phyloP scores from a whole-genome alignment of 1,140 invertebrate species.

The Leucophenga varia region DNA sequence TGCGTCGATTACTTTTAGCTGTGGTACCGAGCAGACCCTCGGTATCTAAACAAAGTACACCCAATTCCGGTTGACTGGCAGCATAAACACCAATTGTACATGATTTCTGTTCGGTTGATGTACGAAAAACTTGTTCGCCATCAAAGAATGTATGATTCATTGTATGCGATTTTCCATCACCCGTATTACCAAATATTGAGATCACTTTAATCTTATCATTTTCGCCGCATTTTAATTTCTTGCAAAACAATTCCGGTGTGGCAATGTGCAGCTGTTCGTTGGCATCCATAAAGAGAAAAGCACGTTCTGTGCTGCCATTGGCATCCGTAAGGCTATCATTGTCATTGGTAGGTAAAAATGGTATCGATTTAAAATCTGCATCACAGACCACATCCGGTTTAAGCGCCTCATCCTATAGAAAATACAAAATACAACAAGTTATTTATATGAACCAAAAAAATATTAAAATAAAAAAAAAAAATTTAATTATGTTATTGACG shows the following conservation, averaged over 20 bases:
- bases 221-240: conserved; percentile 57
- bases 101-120: conserved; percentile 70
- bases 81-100: conserved; percentile 83
- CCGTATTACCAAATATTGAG: conserved; percentile 85
- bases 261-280: conserved; percentile 61
- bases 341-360: conserved; percentile 24
- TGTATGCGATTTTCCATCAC: conserved; percentile 83
- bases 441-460: conserved; percentile 4
- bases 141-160: conserved; percentile 80
- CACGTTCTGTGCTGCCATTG: conserved; percentile 13
- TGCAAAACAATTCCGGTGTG: conserved; percentile 59
- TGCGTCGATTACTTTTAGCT: conserved; percentile 69
- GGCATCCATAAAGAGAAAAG: conserved; percentile 62
- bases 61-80: conserved; percentile 67
- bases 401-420: conserved; percentile 32
- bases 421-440: neutral
- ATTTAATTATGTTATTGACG: neutral
- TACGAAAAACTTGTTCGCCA: conserved; percentile 73
- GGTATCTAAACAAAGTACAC: conserved; percentile 77
- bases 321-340: conserved; percentile 18
- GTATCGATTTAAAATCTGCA: conserved; percentile 35
- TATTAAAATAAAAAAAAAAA: neutral
- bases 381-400: conserved; percentile 26
- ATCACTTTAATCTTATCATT: conserved; percentile 74
- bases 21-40: conserved; percentile 69